Conservation (phyloP, 1,140 invertebrate species). For the Zaprionus ghesquierei region DNA sequence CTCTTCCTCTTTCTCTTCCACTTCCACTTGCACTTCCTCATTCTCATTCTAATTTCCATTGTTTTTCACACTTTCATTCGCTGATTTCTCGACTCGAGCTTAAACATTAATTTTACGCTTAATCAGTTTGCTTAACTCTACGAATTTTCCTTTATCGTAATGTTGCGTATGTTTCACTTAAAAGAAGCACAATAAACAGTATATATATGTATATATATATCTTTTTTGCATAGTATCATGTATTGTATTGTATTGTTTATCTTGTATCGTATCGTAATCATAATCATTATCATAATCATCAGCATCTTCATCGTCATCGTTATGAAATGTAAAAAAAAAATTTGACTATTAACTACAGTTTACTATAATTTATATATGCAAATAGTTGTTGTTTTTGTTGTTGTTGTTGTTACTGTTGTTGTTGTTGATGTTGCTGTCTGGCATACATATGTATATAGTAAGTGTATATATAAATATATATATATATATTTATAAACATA, state of each 20-base stretch:
- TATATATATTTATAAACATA: conserved; percentile 69
- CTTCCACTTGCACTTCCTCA: too few relatives aligned
- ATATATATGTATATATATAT: conserved; percentile 28
- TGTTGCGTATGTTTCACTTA: conserved; percentile 26
- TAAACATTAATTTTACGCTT: conserved; percentile 62
- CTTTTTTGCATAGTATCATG: conserved; percentile 38
- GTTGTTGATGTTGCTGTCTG: neutral
- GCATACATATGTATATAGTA: conserved; percentile 27
- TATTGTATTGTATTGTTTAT: conserved; percentile 21
- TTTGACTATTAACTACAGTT: conserved; percentile 77
- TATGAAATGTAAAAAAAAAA: conserved; percentile 77
- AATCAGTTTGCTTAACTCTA: conserved; percentile 65
- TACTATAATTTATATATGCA: conserved; percentile 44
- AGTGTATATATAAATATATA: conserved; percentile 8
- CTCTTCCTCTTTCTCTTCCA: neutral
- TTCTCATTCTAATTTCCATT: neutral
- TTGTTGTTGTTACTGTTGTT: conserved; percentile 30
- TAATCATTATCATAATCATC: conserved; percentile 15
- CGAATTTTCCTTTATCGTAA: conserved; percentile 42
- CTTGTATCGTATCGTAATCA: conserved; percentile 24
- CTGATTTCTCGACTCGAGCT: conserved; percentile 58
- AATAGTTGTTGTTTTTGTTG: conserved; percentile 46
- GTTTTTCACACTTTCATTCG: conserved; percentile 15
- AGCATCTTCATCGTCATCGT: conserved; percentile 35
- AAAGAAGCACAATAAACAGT: conserved; percentile 57